Conservation (phyloP, 2,113 vertebrate genomes). For the Chloebia gouldiae region DNA sequence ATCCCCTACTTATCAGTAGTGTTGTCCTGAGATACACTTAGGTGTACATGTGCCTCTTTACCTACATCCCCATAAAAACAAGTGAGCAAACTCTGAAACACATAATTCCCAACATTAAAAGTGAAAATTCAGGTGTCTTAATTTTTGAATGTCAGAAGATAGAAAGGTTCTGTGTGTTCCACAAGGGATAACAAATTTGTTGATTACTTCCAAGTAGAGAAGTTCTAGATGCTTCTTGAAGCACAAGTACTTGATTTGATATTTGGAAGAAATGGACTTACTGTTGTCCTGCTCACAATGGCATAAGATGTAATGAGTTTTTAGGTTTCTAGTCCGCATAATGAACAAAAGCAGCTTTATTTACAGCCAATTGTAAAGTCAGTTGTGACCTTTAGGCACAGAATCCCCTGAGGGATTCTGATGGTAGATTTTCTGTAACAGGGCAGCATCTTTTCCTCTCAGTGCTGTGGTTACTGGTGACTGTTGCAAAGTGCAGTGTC, state of each 20-base stretch:
- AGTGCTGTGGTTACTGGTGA: not conserved
- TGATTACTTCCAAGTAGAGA: not conserved
- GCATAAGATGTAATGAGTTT: not conserved
- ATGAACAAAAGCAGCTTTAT: conserved; percentile 23
- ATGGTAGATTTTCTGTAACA: not conserved
- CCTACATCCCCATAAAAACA: not conserved
- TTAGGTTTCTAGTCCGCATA: not conserved
- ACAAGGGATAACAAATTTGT: not conserved
- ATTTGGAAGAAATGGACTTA: not conserved
- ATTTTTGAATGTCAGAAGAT: not conserved
- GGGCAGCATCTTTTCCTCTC: not conserved
- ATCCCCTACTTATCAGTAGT: not conserved
- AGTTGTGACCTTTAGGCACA: not conserved
- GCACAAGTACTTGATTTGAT: not conserved
- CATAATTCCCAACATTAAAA: not conserved
- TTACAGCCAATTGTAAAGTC: not conserved
- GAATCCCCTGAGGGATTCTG: not conserved
- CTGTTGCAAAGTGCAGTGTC: not conserved
- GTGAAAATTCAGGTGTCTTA: not conserved
- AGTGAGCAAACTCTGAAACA: not conserved
- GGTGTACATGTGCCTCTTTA: not conserved
- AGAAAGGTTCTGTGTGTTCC: not conserved
- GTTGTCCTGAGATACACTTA: not conserved
- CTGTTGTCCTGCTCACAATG: not conserved
- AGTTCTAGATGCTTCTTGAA: not conserved